These are phyloP conservation scores for Xenopus borealis DNA, from an alignment of 2,113 vertebrate species.

Conservation along the genomic window DNA sequence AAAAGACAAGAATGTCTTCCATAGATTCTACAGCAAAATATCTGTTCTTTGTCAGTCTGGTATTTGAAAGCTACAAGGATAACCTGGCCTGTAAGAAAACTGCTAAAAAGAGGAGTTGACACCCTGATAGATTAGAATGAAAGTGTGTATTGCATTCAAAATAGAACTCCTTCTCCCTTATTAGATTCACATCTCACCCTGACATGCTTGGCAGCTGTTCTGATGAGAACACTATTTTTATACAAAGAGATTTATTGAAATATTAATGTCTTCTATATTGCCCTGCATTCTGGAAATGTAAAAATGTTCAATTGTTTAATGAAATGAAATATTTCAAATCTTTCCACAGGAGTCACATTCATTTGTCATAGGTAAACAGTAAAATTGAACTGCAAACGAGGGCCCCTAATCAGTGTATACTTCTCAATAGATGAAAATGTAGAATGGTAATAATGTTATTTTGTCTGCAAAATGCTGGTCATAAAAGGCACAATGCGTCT, in stretches of 20 bases:
- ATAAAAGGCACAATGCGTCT: background rate
- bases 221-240: background rate
- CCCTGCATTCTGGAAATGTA: constrained; percentile 15
- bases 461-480: too few relatives aligned
- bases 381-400: background rate
- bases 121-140: constrained; percentile 5
- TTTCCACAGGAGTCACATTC: constrained; percentile 29
- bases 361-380: constrained; percentile 14
- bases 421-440: constrained; percentile 9
- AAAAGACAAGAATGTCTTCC: background rate
- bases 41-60: background rate
- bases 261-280: constrained; percentile 38
- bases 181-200: background rate
- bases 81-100: background rate
- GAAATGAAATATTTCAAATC: constrained; percentile 33
- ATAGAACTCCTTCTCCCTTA: background rate
- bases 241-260: constrained; percentile 35
- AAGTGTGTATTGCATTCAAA: background rate
- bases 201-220: background rate
- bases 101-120: background rate
- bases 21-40: constrained; percentile 1
- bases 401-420: constrained; percentile 35
- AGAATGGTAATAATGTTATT: constrained; percentile 19
- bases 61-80: background rate
- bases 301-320: constrained; percentile 24